Evolutionary conservation across 2,797 vertebrate species (phyloP), one percentile per base, ranked within the genome.

Genomic region (Argentina silus): DNA sequence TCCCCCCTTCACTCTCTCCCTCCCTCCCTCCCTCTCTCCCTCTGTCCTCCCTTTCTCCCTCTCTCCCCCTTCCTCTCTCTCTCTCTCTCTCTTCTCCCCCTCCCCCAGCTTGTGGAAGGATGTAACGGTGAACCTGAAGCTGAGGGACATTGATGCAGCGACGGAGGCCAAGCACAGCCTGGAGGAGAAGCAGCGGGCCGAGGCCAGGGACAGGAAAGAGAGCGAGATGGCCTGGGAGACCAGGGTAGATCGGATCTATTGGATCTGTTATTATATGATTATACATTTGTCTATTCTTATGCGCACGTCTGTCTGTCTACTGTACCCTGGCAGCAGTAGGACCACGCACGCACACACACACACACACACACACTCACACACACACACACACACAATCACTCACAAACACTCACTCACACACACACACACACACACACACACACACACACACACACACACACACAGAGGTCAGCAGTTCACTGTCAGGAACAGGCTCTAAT

Each of bases 171-270:
- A 99, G 87, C 98, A 98, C 27, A 85, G 93, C 17, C 93, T 99
- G 75, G 98, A 99, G 88, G 98, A 99, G 91, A 96, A 95, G 71
- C 98, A 99, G 87, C 93, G 98, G 90, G 96, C 96, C 0, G 98
- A 99, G 90, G 98, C 98, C 81, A 94, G 96, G 86, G 96, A 97
- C 86, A 94, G 98, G 62, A 99, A 99, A 84, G 97, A 98, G 89
- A 96, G 94, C 0, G 98, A 98, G 86, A 90, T 93, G 77, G 94
- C 97, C 3, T 99, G 98, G 98, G 97, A 97, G 90, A 99, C 97
- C 0, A 93, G 96, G 94, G 98, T 99, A 90, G 27, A 4, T 36
- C 27, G 27, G 27, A 36, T 36, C 27, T 2, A 36, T 36, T 36
- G 27, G 27, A 4, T 36, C 27, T 36, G 4, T 36, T 36, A 36